A percentile compares a stretch with the other conserved stretches of the same genome.
These are phyloP conservation scores for Zeugodacus cucurbitae DNA, from an alignment of 1,140 invertebrate genomes.

Conservation along the genomic window DNA sequence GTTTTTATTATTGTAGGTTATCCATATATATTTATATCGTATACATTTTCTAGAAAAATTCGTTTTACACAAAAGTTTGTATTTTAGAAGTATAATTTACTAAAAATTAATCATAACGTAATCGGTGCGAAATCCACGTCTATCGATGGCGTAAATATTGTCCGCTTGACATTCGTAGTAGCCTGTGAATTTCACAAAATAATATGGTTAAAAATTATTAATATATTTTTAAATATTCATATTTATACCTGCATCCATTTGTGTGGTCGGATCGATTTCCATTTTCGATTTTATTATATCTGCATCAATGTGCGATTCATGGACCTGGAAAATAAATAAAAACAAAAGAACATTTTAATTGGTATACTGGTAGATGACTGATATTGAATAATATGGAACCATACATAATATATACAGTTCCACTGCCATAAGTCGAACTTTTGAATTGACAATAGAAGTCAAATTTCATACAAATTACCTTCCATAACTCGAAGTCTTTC, in stretches of 20 bases:
- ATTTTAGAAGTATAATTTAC: background rate
- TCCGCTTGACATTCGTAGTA: slow-evolving; percentile 91
- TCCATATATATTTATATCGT: background rate
- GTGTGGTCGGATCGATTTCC: slow-evolving; percentile 92
- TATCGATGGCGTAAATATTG: slow-evolving; percentile 92
- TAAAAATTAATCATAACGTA: slow-evolving; percentile 68
- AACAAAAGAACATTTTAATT: no score
- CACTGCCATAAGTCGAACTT: no score
- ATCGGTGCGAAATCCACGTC: slow-evolving; percentile 89
- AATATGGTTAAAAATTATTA: background rate
- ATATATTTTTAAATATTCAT: background rate
- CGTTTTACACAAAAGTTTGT: background rate
- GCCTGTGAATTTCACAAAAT: slow-evolving; percentile 45
- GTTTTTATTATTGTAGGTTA: background rate
- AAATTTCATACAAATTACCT: no score
- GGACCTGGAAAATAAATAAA: slow-evolving; percentile 72
- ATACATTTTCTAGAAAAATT: background rate
- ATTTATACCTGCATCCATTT: slow-evolving; percentile 84
- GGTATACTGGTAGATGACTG: no score
- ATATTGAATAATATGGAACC: no score
- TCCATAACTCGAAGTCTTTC: no score
- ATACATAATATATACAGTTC: no score
- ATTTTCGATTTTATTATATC: slow-evolving; percentile 90
- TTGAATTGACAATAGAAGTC: no score
- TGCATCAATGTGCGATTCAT: slow-evolving; percentile 82